Evolutionary conservation across 1,140 invertebrate species (phyloP).

Genomic region (Scaptomyza graminum): DNA sequence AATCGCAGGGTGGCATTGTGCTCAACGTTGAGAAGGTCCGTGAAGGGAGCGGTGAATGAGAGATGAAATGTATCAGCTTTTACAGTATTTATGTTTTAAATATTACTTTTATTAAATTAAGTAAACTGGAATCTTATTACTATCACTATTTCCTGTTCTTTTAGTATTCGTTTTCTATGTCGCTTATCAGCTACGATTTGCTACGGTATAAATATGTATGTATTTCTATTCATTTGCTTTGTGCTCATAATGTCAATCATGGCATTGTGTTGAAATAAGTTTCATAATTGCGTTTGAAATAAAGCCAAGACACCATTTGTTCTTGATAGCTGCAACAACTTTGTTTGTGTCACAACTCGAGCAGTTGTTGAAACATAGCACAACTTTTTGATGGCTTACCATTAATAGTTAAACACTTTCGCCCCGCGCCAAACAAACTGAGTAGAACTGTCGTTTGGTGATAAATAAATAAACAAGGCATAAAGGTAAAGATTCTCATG

Average conservation of each 20-base stretch:
- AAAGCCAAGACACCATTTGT: neutral
- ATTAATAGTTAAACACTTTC: conserved; percentile 27
- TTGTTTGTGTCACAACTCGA: conserved; percentile 15
- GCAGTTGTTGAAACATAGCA: too few relatives aligned
- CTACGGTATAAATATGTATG: neutral
- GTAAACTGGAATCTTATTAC: too few relatives aligned
- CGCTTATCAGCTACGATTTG: conserved; percentile 11
- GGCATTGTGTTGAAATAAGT: conserved; percentile 11
- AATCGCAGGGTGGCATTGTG: conserved; percentile 75
- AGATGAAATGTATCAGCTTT: too few relatives aligned
- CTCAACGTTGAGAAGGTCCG: conserved; percentile 42
- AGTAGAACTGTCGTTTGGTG: conserved; percentile 19
- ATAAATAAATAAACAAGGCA: conserved; percentile 37
- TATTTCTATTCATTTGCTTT: neutral
- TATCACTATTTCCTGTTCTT: too few relatives aligned
- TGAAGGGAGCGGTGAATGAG: too few relatives aligned
- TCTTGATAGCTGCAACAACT: neutral
- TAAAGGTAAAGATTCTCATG: conserved; percentile 26
- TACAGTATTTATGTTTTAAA: neutral
- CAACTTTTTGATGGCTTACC: conserved; percentile 13
- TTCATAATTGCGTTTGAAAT: conserved; percentile 1
- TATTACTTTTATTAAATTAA: neutral
- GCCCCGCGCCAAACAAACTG: neutral
- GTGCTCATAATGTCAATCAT: conserved; percentile 14
- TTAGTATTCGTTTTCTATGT: neutral